phyloP scores from a whole-genome alignment of 1,140 invertebrate species.

The Bursaphelenchus mucronatus region DNA sequence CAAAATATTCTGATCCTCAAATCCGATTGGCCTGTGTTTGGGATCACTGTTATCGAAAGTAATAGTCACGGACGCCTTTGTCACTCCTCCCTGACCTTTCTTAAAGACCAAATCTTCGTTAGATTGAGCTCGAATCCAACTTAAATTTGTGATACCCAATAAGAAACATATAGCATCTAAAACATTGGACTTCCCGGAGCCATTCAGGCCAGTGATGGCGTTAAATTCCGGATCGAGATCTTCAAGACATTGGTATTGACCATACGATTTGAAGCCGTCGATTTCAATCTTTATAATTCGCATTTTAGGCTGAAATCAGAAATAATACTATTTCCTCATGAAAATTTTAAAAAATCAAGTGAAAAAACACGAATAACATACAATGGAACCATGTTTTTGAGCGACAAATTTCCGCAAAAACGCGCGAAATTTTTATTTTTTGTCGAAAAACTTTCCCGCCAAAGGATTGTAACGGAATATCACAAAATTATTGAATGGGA shows the following conservation, averaged over 20 bases:
- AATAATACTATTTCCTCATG: too few relatives aligned
- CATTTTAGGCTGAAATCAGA: constrained; percentile 67
- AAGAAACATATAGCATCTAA: constrained; percentile 96
- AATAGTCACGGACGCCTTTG: constrained; percentile 90
- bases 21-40: constrained; percentile 79
- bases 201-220: constrained; percentile 95
- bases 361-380: too few relatives aligned
- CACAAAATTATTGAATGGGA: too few relatives aligned
- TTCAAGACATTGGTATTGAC: constrained; percentile 79
- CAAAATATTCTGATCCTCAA: constrained; percentile 86
- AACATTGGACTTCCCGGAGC: constrained; percentile 96
- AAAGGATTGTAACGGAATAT: too few relatives aligned
- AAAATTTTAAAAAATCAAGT: too few relatives aligned
- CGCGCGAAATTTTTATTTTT: too few relatives aligned
- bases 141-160: constrained; percentile 71
- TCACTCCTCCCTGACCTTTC: constrained; percentile 89
- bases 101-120: constrained; percentile 77
- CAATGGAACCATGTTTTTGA: too few relatives aligned
- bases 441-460: too few relatives aligned
- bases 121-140: constrained; percentile 4
- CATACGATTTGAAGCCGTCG: constrained; percentile 98
- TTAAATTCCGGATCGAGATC: constrained; percentile 92
- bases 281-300: constrained; percentile 87
- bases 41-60: constrained; percentile 85
- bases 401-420: too few relatives aligned